phyloP scores from a whole-genome alignment of 2,888 invertebrate species.

The Drymonia ruficornis region DNA sequence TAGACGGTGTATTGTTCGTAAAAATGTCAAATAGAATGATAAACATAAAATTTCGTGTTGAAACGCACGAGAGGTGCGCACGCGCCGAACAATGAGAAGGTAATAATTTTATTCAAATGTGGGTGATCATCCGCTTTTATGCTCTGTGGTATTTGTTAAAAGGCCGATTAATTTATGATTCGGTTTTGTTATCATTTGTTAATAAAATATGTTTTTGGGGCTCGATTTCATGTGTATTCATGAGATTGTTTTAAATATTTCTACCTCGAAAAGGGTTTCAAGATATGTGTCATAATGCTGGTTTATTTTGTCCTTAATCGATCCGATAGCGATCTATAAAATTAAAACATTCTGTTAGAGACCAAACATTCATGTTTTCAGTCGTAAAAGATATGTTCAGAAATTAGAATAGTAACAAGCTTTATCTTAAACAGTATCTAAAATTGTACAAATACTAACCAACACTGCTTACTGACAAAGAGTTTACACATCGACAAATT shows the following conservation, averaged over 20 bases:
- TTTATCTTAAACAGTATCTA: background rate
- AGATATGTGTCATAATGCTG: background rate
- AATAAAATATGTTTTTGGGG: slow-evolving; percentile 25
- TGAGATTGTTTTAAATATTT: slow-evolving; percentile 8
- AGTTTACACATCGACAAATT: slow-evolving; percentile 46
- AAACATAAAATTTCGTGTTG: slow-evolving; percentile 80
- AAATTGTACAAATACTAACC: background rate
- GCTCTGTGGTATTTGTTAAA: slow-evolving; percentile 52
- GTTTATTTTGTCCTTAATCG: too few relatives aligned
- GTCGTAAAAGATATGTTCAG: too few relatives aligned
- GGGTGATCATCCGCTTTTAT: slow-evolving; percentile 55
- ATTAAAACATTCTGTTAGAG: too few relatives aligned
- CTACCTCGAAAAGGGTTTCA: background rate
- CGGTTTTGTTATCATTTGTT: slow-evolving; percentile 48
- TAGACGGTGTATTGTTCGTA: slow-evolving; percentile 70
- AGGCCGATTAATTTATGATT: slow-evolving; percentile 54
- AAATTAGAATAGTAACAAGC: too few relatives aligned
- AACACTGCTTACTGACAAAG: background rate
- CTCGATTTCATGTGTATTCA: slow-evolving; percentile 6
- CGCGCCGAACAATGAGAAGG: slow-evolving; percentile 63
- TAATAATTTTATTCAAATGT: slow-evolving; percentile 74
- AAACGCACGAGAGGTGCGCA: slow-evolving; percentile 65
- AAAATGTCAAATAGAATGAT: slow-evolving; percentile 83
- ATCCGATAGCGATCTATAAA: too few relatives aligned
- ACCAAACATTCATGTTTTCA: too few relatives aligned